These are phyloP conservation scores for Trinorchestia longiramus DNA, from an alignment of 1,140 invertebrate genomes.

Conservation along the genomic window DNA sequence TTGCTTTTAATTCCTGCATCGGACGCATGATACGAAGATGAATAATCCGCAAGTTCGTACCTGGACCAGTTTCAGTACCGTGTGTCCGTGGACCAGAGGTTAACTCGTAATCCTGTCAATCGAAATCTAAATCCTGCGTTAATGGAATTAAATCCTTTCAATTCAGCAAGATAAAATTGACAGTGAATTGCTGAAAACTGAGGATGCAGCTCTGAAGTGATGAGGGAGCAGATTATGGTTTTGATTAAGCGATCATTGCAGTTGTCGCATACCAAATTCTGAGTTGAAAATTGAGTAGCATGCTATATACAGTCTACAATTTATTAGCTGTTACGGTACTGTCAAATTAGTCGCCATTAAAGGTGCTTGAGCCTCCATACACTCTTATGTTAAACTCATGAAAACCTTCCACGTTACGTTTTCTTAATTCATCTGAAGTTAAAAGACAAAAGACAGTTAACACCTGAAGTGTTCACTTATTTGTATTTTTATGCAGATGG, in stretches of 20 bases:
- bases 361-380: too few relatives aligned
- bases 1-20: neutral
- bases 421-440: too few relatives aligned
- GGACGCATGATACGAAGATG: neutral
- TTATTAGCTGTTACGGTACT: too few relatives aligned
- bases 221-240: neutral
- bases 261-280: neutral
- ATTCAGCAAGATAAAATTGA: neutral
- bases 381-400: too few relatives aligned
- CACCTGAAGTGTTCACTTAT: too few relatives aligned
- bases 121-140: neutral
- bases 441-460: too few relatives aligned
- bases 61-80: too few relatives aligned
- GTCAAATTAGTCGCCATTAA: too few relatives aligned
- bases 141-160: neutral
- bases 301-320: neutral
- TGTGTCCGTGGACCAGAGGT: neutral
- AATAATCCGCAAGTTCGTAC: neutral
- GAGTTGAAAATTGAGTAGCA: neutral
- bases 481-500: too few relatives aligned
- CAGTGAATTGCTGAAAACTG: neutral
- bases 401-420: too few relatives aligned
- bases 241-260: neutral
- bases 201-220: neutral
- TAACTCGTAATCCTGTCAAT: neutral